Evolutionary conservation across 1,140 invertebrate species (phyloP), one percentile per base, ranked within the genome.

Genomic region (Leptopilina boulardi): DNA sequence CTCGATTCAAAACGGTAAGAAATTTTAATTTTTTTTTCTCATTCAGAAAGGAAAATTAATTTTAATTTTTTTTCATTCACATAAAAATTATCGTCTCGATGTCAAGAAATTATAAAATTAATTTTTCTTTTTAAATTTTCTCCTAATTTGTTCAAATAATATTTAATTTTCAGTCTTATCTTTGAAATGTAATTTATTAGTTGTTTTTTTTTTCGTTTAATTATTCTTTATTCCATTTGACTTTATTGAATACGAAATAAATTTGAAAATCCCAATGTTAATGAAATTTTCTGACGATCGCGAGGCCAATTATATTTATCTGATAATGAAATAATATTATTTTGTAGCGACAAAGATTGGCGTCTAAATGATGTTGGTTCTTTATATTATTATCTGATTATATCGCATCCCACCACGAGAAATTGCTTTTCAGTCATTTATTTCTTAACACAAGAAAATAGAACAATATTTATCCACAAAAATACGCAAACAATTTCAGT

Each of bases 1-100:
- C 94, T 0, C 90, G 94, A 80, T 95, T 84, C 42, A 83, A 82
- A 9, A 8, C 54, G 78, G 88, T 89, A 47, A 88, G 88, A 86
- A 70, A 70, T 47, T 26, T 44, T 71, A 38, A 38, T 47, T 77
- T 56, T 41, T 66, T n/a, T n/a, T n/a, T n/a, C n/a, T n/a, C n/a
- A n/a, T n/a, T n/a, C n/a, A n/a, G n/a, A n/a, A 47, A 88, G 88
- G 85, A 70, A 70, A 59, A n/a, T 44, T 71, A 38, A 38, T 47
- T 77, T 56, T 41, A 47, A 30, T n/a, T 15, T 47, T n/a, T 47
- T 47, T 44, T 10, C 42, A 11, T 44, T n/a, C n/a, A n/a, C n/a
- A n/a, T n/a, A n/a, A n/a, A n/a, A n/a, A n/a, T n/a, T n/a, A n/a
- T n/a, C n/a, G n/a, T n/a, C n/a, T n/a, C n/a, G n/a, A n/a, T n/a